These are phyloP conservation scores for Slavum lentiscoides DNA, from an alignment of 2,888 invertebrate genomes.

Conservation along the genomic window DNA sequence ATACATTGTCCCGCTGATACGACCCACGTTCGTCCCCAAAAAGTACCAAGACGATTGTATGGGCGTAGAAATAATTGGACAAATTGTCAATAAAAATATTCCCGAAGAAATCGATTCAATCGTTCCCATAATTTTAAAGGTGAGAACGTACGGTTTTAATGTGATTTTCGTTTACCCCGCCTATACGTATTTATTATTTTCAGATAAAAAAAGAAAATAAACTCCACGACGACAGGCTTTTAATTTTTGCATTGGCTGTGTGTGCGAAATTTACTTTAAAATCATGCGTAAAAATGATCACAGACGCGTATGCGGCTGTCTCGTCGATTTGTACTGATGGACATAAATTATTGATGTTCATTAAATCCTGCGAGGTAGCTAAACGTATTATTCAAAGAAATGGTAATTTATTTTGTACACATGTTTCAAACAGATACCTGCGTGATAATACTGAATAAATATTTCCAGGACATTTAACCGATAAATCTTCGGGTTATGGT, in stretches of 20 bases:
- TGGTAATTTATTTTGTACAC: background rate
- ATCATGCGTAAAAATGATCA: background rate
- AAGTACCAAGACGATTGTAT: background rate
- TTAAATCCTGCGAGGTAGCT: background rate
- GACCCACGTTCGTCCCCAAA: background rate
- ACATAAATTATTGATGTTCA: slow-evolving; percentile 16
- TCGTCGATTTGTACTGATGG: slow-evolving; percentile 1
- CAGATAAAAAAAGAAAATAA: slow-evolving; percentile 18
- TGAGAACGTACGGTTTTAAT: background rate
- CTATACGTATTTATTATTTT: background rate
- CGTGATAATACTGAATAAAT: background rate
- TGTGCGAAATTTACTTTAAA: background rate
- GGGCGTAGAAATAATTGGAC: slow-evolving; percentile 1
- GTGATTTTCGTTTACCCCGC: background rate
- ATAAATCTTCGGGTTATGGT: background rate
- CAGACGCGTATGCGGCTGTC: background rate
- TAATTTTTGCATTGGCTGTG: slow-evolving; percentile 22
- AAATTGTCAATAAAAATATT: background rate
- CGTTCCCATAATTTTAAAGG: slow-evolving; percentile 31
- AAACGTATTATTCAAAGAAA: background rate
- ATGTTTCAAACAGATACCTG: no score
- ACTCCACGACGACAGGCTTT: background rate
- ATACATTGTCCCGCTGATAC: background rate
- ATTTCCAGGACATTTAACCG: background rate
- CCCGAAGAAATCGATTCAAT: slow-evolving; percentile 15